Conservation (phyloP, 2,797 vertebrate species). For the Micropoecilia bifurca region DNA sequence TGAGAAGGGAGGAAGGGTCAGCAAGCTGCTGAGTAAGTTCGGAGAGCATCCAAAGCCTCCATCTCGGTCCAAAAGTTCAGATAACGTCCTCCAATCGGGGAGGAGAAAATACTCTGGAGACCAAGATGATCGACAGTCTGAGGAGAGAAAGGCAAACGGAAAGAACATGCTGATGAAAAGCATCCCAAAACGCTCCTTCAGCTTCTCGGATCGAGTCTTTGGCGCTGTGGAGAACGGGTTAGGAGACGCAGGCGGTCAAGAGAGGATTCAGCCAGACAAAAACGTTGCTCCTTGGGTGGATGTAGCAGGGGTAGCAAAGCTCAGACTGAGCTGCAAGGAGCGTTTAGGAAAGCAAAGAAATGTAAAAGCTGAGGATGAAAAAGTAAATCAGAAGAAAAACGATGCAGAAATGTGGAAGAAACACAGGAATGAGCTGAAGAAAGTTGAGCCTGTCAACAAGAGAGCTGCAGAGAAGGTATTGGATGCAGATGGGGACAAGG, state of each 20-base stretch:
- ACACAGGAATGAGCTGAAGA: slow-evolving; percentile 38
- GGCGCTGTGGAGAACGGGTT: slow-evolving; percentile 59
- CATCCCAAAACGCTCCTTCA: slow-evolving; percentile 76
- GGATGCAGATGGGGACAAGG: slow-evolving; percentile 52
- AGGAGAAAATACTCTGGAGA: slow-evolving; percentile 58
- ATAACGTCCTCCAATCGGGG: slow-evolving; percentile 65
- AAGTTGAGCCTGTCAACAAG: slow-evolving; percentile 33
- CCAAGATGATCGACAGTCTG: slow-evolving; percentile 46
- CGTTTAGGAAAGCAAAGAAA: slow-evolving; percentile 39
- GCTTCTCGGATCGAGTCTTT: slow-evolving; percentile 77
- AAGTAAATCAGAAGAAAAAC: background rate
- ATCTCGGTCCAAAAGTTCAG: slow-evolving; percentile 80
- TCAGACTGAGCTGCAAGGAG: slow-evolving; percentile 49
- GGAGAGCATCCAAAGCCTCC: slow-evolving; percentile 77
- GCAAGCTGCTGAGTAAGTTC: slow-evolving; percentile 84
- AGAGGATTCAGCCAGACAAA: slow-evolving; percentile 59
- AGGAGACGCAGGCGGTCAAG: slow-evolving; percentile 8
- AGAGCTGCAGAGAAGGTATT: slow-evolving; percentile 33
- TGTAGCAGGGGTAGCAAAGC: slow-evolving; percentile 10
- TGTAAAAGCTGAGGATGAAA: slow-evolving; percentile 35
- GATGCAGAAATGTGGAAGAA: slow-evolving; percentile 31
- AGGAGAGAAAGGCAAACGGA: slow-evolving; percentile 33
- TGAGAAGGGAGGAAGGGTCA: slow-evolving; percentile 81
- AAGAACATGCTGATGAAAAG: slow-evolving; percentile 44
- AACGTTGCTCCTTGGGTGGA: slow-evolving; percentile 18